Percentiles rank a stretch among this genome's conserved stretches.
phyloP scores from a whole-genome alignment of 2,113 vertebrate genomes.

The Aix galericulata region DNA sequence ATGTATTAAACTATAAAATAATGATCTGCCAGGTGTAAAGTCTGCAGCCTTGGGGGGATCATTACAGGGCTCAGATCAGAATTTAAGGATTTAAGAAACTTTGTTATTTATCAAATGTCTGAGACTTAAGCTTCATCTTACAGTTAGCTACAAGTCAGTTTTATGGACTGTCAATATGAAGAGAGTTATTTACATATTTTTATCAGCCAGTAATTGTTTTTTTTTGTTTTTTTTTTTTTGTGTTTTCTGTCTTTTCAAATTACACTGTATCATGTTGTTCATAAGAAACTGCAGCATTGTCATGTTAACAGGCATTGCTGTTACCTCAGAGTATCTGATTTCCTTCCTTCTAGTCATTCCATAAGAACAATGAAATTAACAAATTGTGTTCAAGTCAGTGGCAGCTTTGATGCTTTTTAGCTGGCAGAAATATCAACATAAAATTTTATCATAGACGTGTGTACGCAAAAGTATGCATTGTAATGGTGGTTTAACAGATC shows the following conservation, averaged over 20 bases:
- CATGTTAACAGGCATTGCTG: conserved; percentile 13
- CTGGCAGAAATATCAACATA: not conserved
- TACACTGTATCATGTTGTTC: conserved; percentile 4
- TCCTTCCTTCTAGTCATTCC: conserved; percentile 14
- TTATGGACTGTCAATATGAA: conserved; percentile 13
- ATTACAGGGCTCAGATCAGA: conserved; percentile 13
- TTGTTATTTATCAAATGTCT: not conserved
- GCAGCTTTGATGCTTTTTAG: not conserved
- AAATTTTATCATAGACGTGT: not conserved
- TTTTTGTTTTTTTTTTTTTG: conserved; percentile 57
- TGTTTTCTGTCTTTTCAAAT: conserved; percentile 56
- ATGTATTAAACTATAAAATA: conserved; percentile 44
- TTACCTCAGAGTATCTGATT: conserved; percentile 39
- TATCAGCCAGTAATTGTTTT: conserved; percentile 39
- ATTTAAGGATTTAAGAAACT: conserved; percentile 28
- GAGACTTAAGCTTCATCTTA: not conserved
- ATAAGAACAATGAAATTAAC: conserved; percentile 48
- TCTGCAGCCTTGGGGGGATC: not conserved
- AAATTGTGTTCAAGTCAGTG: not conserved
- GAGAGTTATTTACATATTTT: conserved; percentile 56
- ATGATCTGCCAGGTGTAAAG: conserved; percentile 41
- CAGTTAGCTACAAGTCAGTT: not conserved
- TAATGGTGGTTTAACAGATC: not conserved
- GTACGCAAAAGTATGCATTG: not conserved
- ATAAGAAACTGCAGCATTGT: not conserved